phyloP scores from a whole-genome alignment of 2,888 invertebrate genomes.

The Euspilapteryx auroguttella region DNA sequence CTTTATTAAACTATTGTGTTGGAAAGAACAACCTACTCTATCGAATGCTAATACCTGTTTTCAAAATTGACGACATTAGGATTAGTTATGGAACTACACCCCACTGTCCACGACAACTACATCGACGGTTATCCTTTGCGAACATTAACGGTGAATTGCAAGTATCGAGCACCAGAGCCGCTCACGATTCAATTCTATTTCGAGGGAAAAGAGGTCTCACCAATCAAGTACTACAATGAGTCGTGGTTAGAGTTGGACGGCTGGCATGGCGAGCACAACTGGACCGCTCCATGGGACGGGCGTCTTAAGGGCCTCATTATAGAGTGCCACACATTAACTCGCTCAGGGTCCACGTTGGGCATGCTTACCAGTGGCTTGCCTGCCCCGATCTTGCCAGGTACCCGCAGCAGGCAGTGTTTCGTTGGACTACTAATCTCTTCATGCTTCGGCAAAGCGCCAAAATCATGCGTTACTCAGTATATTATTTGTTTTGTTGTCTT shows the following conservation, averaged over 20 bases:
- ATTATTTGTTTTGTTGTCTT: conserved; percentile 4
- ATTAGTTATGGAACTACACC: conserved; percentile 45
- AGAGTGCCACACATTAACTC: conserved; percentile 37
- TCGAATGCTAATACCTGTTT: too few relatives aligned
- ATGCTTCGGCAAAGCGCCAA: too few relatives aligned
- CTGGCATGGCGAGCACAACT: conserved; percentile 30
- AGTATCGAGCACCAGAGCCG: conserved; percentile 39
- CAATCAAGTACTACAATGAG: conserved; percentile 21
- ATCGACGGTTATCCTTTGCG: conserved; percentile 14
- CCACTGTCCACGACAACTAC: conserved; percentile 22
- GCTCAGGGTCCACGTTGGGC: conserved; percentile 30
- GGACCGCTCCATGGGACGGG: conserved; percentile 30
- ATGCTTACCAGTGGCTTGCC: conserved; percentile 32
- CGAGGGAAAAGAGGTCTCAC: conserved; percentile 19
- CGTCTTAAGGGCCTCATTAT: conserved; percentile 20
- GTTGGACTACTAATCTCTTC: conserved; percentile 7
- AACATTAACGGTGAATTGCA: conserved; percentile 32
- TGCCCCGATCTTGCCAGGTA: conserved; percentile 32
- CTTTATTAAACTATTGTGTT: too few relatives aligned
- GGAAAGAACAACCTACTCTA: too few relatives aligned
- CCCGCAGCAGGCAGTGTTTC: conserved; percentile 4
- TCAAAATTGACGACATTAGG: too few relatives aligned
- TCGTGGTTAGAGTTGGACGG: conserved; percentile 26
- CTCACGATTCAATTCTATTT: conserved; percentile 36
- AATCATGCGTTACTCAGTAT: too few relatives aligned